Evolutionary conservation across 2,113 vertebrate species (phyloP).

Genomic region (Propithecus coquereli): DNA sequence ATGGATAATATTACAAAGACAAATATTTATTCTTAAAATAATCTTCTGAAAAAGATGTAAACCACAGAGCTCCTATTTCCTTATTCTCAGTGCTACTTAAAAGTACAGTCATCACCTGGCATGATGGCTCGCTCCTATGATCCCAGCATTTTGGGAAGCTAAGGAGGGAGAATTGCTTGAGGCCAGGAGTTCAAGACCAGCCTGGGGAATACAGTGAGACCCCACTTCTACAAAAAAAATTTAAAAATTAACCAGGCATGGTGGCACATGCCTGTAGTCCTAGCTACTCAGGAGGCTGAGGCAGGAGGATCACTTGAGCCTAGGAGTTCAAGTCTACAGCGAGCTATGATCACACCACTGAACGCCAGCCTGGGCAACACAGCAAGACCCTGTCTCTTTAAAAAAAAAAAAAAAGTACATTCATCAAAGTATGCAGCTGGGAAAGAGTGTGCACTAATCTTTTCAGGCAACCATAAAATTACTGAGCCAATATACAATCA

Average conservation of each 20-base stretch:
- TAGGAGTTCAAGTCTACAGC: too few relatives aligned
- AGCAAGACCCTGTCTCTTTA: background rate
- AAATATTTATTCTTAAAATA: background rate
- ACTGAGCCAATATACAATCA: background rate
- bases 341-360: background rate
- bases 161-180: background rate
- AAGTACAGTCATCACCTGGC: background rate
- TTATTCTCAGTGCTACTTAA: background rate
- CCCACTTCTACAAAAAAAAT: background rate
- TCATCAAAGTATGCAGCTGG: background rate
- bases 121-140: background rate
- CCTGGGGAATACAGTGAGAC: background rate
- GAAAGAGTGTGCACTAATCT: background rate
- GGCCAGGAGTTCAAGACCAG: background rate
- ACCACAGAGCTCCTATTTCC: background rate
- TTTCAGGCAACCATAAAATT: background rate
- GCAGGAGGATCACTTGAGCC: background rate
- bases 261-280: background rate
- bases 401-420: background rate
- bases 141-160: background rate
- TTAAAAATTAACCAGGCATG: background rate
- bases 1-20: background rate
- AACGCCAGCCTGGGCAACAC: background rate
- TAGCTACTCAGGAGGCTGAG: background rate
- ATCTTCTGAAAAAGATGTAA: slow-evolving; percentile 18